A percentile compares a stretch with the other conserved stretches of the same genome.
These are phyloP conservation scores for Neelides folsomi DNA, from an alignment of 2,888 invertebrate genomes.

Conservation along the genomic window DNA sequence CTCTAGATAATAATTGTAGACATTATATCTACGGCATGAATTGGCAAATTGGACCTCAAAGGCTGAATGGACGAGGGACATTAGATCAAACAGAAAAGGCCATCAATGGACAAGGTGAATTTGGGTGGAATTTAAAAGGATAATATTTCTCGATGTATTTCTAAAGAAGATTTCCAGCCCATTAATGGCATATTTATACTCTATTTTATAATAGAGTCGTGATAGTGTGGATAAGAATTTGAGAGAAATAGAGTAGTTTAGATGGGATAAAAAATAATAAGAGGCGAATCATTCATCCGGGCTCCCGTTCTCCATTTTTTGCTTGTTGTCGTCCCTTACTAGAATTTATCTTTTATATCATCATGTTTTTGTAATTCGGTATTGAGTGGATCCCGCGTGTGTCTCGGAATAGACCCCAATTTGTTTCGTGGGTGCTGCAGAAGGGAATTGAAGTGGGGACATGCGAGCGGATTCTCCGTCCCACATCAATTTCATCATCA, in stretches of 20 bases:
- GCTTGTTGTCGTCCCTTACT: background rate
- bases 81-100: no score
- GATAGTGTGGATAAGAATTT: slow-evolving; percentile 2
- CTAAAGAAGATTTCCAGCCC: no score
- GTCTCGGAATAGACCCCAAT: slow-evolving; percentile 5
- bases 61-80: no score
- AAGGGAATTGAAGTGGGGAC: no score
- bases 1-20: no score
- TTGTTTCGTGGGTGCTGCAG: slow-evolving; percentile 14
- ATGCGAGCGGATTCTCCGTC: no score
- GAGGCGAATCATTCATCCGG: slow-evolving; percentile 1
- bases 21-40: no score
- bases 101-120: no score
- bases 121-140: no score
- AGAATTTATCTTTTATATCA: slow-evolving; percentile 2
- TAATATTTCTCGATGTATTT: no score
- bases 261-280: slow-evolving; percentile 2
- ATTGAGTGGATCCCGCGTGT: background rate
- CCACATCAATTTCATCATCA: background rate
- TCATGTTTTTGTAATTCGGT: background rate
- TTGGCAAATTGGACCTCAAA: no score
- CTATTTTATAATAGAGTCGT: slow-evolving; percentile 14
- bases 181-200: background rate
- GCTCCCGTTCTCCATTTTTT: slow-evolving; percentile 1
- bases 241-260: no score